Base-by-base conservation (phyloP, 2,113 vertebrate genomes). In the Galeopterus variegatus region DNA sequence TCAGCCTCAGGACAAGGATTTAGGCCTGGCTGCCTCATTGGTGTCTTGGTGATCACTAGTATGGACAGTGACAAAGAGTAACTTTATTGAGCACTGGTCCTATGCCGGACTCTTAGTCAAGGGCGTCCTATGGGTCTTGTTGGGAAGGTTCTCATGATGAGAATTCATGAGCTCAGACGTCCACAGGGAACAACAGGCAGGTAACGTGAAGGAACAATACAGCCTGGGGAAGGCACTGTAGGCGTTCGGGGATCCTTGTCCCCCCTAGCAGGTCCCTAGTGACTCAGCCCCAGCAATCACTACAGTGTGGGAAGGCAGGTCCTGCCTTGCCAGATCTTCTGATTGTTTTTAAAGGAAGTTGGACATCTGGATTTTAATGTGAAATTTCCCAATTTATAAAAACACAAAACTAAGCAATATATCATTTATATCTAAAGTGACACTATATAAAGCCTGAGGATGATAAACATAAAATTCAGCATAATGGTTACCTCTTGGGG, bases 281-380 rank as follows among this genome's bases (percentile, higher is more conserved):
- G 0, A 23, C 8, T 23, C 12, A 36, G 83, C 5, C 11, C 50
- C 0, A 1, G 89, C 18, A 12, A 1, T 14, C 9, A 3, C 13
- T 18, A 15, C 50, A 2, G 0, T 8, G 31, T 41, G 33, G 79
- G 31, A 12, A 45, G 3, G 2, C 26, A 60, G 45, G 11, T 83
- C 21, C 64, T 45, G 70, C 24, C 65, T 60, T 69, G 54, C 24
- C 28, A 2, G n/a, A 28, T 50, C 67, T 65, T 91, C 54, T 64
- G 96, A 99, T 19, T 58, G 21, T 83, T 58, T 75, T 64, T 36
- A 36, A 54, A 89, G 67, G 45, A 41, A 88, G 24, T 26, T 81
- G n/a, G n/a, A 94, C 69, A 93, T 90, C 41, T 75, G 67, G 26
- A 73, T 80, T 93, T 88, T 93, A 85, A 79, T 73, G 50, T 18